These are phyloP conservation scores for Peromyscus leucopus DNA, from an alignment of 2,113 vertebrate species.

Conservation along the genomic window DNA sequence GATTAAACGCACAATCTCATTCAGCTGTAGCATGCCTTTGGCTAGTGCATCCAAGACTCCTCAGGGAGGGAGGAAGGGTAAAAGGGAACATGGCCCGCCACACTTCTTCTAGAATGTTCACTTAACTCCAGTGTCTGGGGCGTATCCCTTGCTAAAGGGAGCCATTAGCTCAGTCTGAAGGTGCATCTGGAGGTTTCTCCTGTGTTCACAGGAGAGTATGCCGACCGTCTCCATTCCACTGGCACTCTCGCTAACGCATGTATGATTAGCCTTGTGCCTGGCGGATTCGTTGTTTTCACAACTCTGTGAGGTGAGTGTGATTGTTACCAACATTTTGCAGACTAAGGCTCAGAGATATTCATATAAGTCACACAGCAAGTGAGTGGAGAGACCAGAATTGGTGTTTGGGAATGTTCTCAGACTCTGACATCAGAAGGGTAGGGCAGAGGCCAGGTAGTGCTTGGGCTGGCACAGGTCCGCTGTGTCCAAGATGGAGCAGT, in stretches of 20 bases:
- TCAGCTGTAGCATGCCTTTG: not conserved
- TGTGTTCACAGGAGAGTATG: not conserved
- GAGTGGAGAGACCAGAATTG: not conserved
- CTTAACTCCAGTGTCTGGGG: not conserved
- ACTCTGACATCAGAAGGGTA: not conserved
- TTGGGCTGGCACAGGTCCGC: not conserved
- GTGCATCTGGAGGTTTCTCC: not conserved
- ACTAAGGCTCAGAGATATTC: not conserved
- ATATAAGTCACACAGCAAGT: not conserved
- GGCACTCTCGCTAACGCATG: too few species aligned
- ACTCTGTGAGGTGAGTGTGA: not conserved
- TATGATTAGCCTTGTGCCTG: not conserved
- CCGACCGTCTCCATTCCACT: too few species aligned
- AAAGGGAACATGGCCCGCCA: fast-evolving
- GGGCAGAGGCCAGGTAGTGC: not conserved
- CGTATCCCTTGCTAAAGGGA: not conserved
- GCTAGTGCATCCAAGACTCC: not conserved
- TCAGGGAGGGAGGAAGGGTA: not conserved
- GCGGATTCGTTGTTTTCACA: not conserved
- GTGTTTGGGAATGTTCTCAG: not conserved
- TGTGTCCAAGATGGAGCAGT: not conserved
- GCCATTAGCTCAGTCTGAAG: not conserved
- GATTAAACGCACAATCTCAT: not conserved
- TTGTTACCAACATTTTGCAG: not conserved
- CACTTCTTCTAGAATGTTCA: not conserved